Percentiles rank a stretch among this genome's conserved stretches.
phyloP scores from a whole-genome alignment of 2,113 vertebrate species.

The Bubo scandiacus region DNA sequence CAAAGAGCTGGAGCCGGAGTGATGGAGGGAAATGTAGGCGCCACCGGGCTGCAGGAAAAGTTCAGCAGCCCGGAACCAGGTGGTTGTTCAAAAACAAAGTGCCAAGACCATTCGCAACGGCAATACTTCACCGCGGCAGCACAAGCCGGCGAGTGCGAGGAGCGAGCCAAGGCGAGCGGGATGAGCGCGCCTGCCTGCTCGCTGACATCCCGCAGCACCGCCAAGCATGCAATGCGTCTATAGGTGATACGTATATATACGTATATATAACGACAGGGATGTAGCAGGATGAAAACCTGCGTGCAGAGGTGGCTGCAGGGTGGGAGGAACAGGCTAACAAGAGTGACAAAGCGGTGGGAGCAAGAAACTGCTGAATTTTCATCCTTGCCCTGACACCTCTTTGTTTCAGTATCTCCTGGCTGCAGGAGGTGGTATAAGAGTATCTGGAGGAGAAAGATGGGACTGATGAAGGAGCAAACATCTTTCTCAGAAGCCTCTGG shows the following conservation, averaged over 20 bases:
- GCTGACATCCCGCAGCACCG: not conserved
- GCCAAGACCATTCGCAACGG: not conserved
- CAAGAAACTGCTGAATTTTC: not conserved
- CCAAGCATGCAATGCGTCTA: fast-evolving
- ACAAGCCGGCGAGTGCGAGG: not conserved
- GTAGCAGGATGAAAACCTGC: not conserved
- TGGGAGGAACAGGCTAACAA: not conserved
- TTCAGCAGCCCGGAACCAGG: slow-evolving; percentile 47
- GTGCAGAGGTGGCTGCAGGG: not conserved
- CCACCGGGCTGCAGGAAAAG: slow-evolving; percentile 34
- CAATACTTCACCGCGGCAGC: not conserved
- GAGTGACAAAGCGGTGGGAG: not conserved
- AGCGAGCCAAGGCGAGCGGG: not conserved
- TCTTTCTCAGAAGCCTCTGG: not conserved
- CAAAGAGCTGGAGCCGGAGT: slow-evolving; percentile 1
- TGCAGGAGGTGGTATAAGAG: not conserved
- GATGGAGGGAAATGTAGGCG: not conserved
- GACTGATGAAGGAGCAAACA: not conserved
- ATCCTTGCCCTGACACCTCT: slow-evolving; percentile 7
- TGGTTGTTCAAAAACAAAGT: not conserved
- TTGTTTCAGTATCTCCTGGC: slow-evolving; percentile 13
- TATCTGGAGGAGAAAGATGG: not conserved
- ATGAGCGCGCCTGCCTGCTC: not conserved
- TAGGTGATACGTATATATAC: not conserved
- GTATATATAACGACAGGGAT: not conserved